Percentiles rank a stretch among this genome's conserved stretches.
Evolutionary conservation across 2,888 invertebrate genomes (phyloP).

Genomic region (Mythimna albipuncta): DNA sequence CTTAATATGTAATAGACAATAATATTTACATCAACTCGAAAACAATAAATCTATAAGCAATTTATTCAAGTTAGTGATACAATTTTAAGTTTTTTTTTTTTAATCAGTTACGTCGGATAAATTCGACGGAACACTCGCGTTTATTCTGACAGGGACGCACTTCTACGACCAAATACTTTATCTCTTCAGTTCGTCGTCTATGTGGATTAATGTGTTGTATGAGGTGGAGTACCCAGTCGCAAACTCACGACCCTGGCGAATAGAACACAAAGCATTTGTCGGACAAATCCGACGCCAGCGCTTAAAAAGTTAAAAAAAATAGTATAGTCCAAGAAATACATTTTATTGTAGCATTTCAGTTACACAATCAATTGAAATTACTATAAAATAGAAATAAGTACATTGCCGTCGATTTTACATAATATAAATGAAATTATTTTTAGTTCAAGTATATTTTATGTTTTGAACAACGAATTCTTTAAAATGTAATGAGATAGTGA

Average conservation of each 20-base stretch:
- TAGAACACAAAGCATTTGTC: too few species aligned
- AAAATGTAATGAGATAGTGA: constrained; percentile 54
- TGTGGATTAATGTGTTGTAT: too few species aligned
- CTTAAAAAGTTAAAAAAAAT: too few species aligned
- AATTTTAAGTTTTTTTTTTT: constrained; percentile 2
- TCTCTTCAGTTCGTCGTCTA: too few species aligned
- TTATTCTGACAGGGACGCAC: too few species aligned
- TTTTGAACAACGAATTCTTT: constrained; percentile 67
- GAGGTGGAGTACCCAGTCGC: too few species aligned
- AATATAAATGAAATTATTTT: neutral
- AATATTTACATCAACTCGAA: constrained; percentile 6
- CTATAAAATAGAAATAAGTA: constrained; percentile 9
- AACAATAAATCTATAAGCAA: neutral
- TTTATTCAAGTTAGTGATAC: constrained; percentile 11
- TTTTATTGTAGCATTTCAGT: neutral
- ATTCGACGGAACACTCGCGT: too few species aligned
- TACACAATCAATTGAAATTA: constrained; percentile 14
- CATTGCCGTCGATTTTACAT: constrained; percentile 1
- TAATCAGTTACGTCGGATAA: too few species aligned
- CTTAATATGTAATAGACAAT: constrained; percentile 26
- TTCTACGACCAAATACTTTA: too few species aligned
- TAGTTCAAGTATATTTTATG: constrained; percentile 28
- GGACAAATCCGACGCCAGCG: too few species aligned
- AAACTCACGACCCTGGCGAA: too few species aligned
- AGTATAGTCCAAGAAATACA: neutral